Evolutionary conservation across 2,113 vertebrate species (phyloP).

Genomic region (Probosciger aterrimus): DNA sequence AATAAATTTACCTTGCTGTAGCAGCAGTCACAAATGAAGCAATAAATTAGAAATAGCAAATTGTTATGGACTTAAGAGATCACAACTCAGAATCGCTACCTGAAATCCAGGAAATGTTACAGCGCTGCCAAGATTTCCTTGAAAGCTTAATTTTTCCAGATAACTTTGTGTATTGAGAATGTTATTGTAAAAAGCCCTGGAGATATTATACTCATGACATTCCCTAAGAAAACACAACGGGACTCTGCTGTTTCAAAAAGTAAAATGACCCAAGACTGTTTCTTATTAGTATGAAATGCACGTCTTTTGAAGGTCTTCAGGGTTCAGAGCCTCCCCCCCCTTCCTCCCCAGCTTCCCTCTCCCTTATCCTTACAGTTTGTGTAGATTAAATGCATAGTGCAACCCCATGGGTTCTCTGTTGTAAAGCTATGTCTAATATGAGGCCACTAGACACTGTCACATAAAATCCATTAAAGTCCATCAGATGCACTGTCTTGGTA

Average conservation of each 20-base stretch:
- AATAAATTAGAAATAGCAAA: conserved; percentile 88
- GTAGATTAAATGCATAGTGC: conserved; percentile 66
- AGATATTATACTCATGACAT: background rate
- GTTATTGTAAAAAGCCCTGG: conserved; percentile 38
- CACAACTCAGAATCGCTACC: conserved; percentile 77
- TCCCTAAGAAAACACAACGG: background rate
- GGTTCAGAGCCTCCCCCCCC: conserved; percentile 53
- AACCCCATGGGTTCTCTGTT: conserved; percentile 66
- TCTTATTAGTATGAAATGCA: conserved; percentile 54
- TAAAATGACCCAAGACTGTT: background rate
- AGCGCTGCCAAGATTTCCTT: conserved; percentile 65
- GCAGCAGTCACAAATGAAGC: conserved; percentile 88
- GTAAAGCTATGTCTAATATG: conserved; percentile 68
- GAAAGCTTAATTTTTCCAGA: conserved; percentile 73
- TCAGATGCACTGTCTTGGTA: conserved; percentile 69
- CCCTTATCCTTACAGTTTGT: conserved; percentile 58
- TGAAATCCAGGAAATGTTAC: conserved; percentile 72
- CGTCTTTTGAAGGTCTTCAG: conserved; percentile 68
- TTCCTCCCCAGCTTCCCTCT: conserved; percentile 38
- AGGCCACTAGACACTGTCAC: conserved; percentile 66
- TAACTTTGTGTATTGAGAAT: conserved; percentile 32
- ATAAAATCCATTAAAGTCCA: conserved; percentile 73
- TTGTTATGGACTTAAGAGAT: conserved; percentile 82
- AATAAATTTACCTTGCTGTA: conserved; percentile 86
- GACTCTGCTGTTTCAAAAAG: background rate